A percentile compares a stretch with the other conserved stretches of the same genome.
phyloP scores from a whole-genome alignment of 2,797 vertebrate species.

The Acrocephalus scirpaceus region DNA sequence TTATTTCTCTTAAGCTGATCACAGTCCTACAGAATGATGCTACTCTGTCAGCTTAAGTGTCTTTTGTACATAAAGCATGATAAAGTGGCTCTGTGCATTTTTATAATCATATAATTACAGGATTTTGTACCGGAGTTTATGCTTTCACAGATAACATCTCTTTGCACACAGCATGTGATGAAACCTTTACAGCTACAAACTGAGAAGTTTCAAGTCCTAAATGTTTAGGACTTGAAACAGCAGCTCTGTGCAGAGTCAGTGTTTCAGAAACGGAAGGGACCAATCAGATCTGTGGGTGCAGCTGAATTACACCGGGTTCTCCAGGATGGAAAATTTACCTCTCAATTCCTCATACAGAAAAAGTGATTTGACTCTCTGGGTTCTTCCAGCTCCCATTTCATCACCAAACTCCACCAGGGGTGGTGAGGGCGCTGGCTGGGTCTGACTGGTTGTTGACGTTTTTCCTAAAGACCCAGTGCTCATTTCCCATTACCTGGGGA shows the following conservation, averaged over 20 bases:
- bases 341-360: background rate
- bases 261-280: background rate
- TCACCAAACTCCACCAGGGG: background rate
- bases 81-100: background rate
- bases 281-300: background rate
- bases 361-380: background rate
- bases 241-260: background rate
- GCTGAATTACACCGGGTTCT: background rate
- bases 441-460: background rate
- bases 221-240: background rate
- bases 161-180: background rate
- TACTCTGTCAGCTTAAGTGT: background rate
- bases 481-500: background rate
- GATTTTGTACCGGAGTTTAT: background rate
- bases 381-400: background rate
- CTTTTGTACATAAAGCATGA: background rate
- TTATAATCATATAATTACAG: constrained; percentile 22
- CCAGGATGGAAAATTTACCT: background rate
- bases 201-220: background rate
- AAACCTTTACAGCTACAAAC: background rate
- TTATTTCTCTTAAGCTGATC: constrained; percentile 31
- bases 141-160: background rate
- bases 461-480: fast-evolving
- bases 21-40: background rate
- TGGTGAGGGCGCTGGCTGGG: background rate